Evolutionary conservation across 2,797 vertebrate genomes (phyloP), one percentile per base, ranked within the genome.

Genomic region (Pangasius djambal): DNA sequence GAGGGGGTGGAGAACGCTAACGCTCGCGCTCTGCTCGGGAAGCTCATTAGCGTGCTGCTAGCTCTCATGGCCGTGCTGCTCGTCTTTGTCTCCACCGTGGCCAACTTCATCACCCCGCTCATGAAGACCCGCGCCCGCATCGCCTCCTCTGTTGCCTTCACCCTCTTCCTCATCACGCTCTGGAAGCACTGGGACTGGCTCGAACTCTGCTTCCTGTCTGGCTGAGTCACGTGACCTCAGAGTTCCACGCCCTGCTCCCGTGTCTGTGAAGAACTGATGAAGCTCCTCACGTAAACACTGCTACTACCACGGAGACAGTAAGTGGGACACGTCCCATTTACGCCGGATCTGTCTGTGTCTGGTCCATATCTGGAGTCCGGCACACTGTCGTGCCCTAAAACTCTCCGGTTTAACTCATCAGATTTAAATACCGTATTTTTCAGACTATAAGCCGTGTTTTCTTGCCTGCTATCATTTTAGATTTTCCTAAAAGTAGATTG

Each of bases 101-200:
- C 99, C 95, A 99, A 97, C 96, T 99, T 99, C 95, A 99, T 99
- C 96, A 99, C 99, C 0, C 99, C 99, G 0, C 96, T 99, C 95
- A 98, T 99, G 97, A 99, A 99, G 97, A 99, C 98, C 2, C 96
- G 98, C 52, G 94, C 96, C 72, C 97, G 98, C 31, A 96, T 98
- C 90, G 96, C 96, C 59, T 94, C 97, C 95, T 98, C 97, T 0
- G 94, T 97, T 88, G 94, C 98, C 94, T 95, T 99, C 79, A 95
- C 97, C 83, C 94, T 99, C 89, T 90, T 97, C 90, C 97, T 99
- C 88, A 94, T 99, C 90, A 93, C 97, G 86, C 95, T 99, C 92
- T 99, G 99, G 98, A 99, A 99, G 95, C 98, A 99, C 93, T 99
- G 99, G 98, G 97, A 98, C 93, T 96, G 98, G 93, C 94, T 99